Evolutionary conservation across 2,888 invertebrate genomes (phyloP).

Genomic region (Chrysopilus asiliformis): DNA sequence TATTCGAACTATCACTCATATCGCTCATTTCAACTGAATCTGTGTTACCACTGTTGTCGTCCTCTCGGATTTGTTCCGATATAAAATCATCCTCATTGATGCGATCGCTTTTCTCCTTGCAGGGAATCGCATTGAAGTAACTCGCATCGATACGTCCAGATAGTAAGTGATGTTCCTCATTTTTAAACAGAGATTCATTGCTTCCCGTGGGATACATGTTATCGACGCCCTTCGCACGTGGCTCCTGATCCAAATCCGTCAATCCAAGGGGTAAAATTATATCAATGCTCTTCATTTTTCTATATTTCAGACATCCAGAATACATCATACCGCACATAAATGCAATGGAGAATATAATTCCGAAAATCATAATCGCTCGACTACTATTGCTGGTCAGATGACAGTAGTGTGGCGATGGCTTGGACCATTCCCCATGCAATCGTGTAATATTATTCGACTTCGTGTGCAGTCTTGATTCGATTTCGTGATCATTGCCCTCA

Average conservation of each 20-base stretch:
- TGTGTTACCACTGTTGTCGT: slow-evolving; percentile 14
- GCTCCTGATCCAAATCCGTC: slow-evolving; percentile 21
- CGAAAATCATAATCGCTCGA: slow-evolving; percentile 17
- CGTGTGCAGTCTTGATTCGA: background rate
- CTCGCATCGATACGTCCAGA: slow-evolving; percentile 19
- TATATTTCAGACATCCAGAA: slow-evolving; percentile 22
- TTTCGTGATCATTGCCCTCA: slow-evolving; percentile 5
- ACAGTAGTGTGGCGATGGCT: background rate
- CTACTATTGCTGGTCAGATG: slow-evolving; percentile 2
- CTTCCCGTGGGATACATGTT: slow-evolving; percentile 16
- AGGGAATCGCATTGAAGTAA: slow-evolving; percentile 13
- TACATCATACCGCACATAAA: slow-evolving; percentile 16
- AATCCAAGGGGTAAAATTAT: slow-evolving; percentile 26
- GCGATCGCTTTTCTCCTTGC: slow-evolving; percentile 13
- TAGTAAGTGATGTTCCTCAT: slow-evolving; percentile 19
- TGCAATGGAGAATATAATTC: slow-evolving; percentile 13
- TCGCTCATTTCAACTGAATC: slow-evolving; percentile 21
- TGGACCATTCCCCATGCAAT: slow-evolving; percentile 11
- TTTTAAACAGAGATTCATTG: slow-evolving; percentile 17
- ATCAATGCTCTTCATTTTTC: slow-evolving; percentile 29
- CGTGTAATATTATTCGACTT: slow-evolving; percentile 3
- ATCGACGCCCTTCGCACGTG: slow-evolving; percentile 21
- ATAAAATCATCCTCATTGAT: slow-evolving; percentile 13
- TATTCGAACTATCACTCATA: slow-evolving; percentile 16
- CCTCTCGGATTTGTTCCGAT: slow-evolving; percentile 12